Conservation (phyloP, 2,797 vertebrate genomes). For the Characodon lateralis region DNA sequence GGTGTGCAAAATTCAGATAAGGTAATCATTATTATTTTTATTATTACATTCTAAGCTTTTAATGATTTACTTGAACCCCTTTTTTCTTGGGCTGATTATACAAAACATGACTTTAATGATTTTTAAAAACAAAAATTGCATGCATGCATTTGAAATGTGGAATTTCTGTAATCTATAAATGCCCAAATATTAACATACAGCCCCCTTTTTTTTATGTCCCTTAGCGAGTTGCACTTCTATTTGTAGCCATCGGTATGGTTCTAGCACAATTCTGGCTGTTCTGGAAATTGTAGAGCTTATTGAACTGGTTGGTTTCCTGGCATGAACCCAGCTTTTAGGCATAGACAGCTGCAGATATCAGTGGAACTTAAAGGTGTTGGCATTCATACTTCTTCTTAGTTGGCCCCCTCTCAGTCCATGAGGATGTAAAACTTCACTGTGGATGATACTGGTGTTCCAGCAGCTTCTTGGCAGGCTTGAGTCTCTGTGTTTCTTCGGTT, state of each 20-base stretch:
- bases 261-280: not conserved
- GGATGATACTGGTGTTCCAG: too few species aligned
- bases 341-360: too few species aligned
- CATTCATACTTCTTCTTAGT: too few species aligned
- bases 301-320: not conserved
- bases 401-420: too few species aligned
- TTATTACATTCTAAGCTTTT: not conserved
- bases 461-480: too few species aligned
- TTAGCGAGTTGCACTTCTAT: not conserved
- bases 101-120: not conserved
- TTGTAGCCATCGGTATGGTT: not conserved
- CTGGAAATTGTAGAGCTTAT: not conserved
- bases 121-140: not conserved
- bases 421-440: too few species aligned
- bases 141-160: not conserved
- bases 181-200: not conserved
- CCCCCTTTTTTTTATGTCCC: not conserved
- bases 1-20: conserved; percentile 91
- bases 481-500: too few species aligned
- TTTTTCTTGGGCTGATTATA: too few species aligned
- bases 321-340: too few species aligned
- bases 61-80: too few species aligned
- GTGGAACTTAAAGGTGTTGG: too few species aligned
- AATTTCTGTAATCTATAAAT: not conserved
- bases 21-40: conserved; percentile 20